These are phyloP conservation scores for Diarsia dahlii DNA, from an alignment of 2,888 invertebrate species.

Conservation along the genomic window DNA sequence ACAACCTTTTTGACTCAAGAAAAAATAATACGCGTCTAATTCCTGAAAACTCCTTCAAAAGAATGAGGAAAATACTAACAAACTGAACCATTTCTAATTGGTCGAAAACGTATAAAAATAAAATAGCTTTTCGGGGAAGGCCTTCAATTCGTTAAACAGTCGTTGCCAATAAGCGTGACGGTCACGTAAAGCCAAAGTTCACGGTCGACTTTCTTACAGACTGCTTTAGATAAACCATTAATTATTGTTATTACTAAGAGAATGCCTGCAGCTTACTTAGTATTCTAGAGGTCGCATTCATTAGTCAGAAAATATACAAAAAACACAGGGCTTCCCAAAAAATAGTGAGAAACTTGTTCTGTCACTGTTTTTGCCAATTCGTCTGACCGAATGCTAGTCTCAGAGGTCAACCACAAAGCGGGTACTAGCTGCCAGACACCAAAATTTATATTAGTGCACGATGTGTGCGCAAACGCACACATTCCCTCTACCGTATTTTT, in stretches of 20 bases:
- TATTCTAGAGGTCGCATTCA: constrained; percentile 33
- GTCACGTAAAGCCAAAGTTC: constrained; percentile 26
- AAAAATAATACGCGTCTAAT: neutral
- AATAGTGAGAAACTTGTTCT: neutral
- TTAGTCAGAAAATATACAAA: constrained; percentile 1
- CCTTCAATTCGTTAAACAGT: constrained; percentile 32
- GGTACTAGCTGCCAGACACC: neutral
- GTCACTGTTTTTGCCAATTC: neutral
- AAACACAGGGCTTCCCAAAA: constrained; percentile 9
- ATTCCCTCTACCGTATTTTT: neutral
- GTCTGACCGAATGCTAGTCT: neutral
- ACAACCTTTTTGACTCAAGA: neutral
- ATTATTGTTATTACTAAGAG: constrained; percentile 29
- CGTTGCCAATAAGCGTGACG: constrained; percentile 22
- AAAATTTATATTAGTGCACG: neutral
- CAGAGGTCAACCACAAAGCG: neutral
- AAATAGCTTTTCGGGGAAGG: constrained; percentile 15
- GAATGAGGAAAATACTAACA: constrained; percentile 23
- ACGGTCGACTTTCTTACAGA: constrained; percentile 39
- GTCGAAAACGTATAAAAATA: constrained; percentile 21
- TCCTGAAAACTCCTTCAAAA: neutral
- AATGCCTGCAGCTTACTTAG: constrained; percentile 31
- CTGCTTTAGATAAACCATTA: constrained; percentile 17
- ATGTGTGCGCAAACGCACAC: neutral
- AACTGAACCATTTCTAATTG: constrained; percentile 8